Percentiles rank a stretch among this genome's conserved stretches.
phyloP scores from a whole-genome alignment of 2,888 invertebrate genomes.

The Idaea aversata region DNA sequence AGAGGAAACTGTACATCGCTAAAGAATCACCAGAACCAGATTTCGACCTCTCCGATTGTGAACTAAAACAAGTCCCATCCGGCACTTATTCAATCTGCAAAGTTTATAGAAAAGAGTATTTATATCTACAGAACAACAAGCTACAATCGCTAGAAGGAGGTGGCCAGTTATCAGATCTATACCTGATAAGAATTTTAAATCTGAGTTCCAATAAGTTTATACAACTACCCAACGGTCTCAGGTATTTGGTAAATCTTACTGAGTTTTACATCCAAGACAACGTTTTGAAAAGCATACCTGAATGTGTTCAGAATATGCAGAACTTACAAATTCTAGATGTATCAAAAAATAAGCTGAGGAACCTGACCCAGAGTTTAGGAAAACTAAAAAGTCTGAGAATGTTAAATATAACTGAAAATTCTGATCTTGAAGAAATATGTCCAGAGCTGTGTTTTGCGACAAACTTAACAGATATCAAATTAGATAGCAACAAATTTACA shows the following conservation, averaged over 20 bases:
- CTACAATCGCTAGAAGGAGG: constrained; percentile 85
- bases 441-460: constrained; percentile 83
- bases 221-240: constrained; percentile 83
- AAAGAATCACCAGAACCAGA: constrained; percentile 89
- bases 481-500: constrained; percentile 82
- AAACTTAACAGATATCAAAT: constrained; percentile 80
- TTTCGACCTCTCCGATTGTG: constrained; percentile 90
- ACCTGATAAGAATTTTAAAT: constrained; percentile 83
- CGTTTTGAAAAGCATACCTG: constrained; percentile 84
- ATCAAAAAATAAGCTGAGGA: constrained; percentile 84
- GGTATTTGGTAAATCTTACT: constrained; percentile 83
- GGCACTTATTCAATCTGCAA: constrained; percentile 90
- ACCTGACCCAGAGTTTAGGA: constrained; percentile 82
- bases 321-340: constrained; percentile 85
- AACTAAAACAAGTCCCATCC: constrained; percentile 85
- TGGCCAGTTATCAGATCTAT: constrained; percentile 86
- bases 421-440: constrained; percentile 80
- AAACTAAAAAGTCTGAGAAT: constrained; percentile 81
- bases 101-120: constrained; percentile 88
- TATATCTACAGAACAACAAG: constrained; percentile 85
- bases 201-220: constrained; percentile 84
- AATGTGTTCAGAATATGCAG: constrained; percentile 82
- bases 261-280: constrained; percentile 88
- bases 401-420: constrained; percentile 82
- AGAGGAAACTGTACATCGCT: constrained; percentile 73